phyloP scores from a whole-genome alignment of 1,140 invertebrate species.

The Pygmarrhopalites habei region DNA sequence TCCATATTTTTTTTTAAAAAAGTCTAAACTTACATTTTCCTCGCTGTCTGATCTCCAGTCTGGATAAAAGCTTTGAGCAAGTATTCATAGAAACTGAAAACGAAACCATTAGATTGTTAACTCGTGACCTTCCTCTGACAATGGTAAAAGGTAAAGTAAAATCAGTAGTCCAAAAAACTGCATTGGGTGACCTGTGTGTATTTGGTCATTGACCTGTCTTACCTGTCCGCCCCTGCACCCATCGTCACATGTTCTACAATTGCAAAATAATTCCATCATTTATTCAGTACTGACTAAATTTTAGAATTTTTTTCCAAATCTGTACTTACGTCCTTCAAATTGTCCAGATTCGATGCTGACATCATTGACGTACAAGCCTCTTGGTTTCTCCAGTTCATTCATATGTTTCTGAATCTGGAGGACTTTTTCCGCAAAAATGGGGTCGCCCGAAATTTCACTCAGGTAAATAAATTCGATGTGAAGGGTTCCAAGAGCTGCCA shows the following conservation, averaged over 20 bases:
- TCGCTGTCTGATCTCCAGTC: slow-evolving; percentile 58
- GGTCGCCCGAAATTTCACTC: slow-evolving; percentile 52
- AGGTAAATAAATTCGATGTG: slow-evolving; percentile 61
- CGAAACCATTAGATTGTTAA: neutral
- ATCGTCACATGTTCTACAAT: slow-evolving; percentile 54
- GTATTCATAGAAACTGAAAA: slow-evolving; percentile 60
- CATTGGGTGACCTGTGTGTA: too few species aligned
- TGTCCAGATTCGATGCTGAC: slow-evolving; percentile 55
- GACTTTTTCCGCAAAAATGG: slow-evolving; percentile 50
- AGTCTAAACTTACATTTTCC: slow-evolving; percentile 93
- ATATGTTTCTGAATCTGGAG: slow-evolving; percentile 48
- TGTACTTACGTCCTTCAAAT: too few species aligned
- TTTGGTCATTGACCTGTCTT: too few species aligned
- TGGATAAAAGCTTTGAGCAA: slow-evolving; percentile 54
- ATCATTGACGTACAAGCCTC: slow-evolving; percentile 60
- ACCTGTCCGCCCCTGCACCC: too few species aligned
- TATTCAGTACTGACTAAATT: slow-evolving; percentile 55
- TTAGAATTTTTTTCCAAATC: too few species aligned
- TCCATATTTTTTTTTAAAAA: too few species aligned
- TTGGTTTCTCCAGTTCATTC: slow-evolving; percentile 49
- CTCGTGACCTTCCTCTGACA: neutral
- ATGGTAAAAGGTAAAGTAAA: too few species aligned
- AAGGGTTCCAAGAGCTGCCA: slow-evolving; percentile 54
- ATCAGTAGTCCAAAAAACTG: too few species aligned
- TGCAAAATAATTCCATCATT: slow-evolving; percentile 50